Evolutionary conservation across 2,113 vertebrate genomes (phyloP), one percentile per base, ranked within the genome.

Genomic region (Galemys pyrenaicus): DNA sequence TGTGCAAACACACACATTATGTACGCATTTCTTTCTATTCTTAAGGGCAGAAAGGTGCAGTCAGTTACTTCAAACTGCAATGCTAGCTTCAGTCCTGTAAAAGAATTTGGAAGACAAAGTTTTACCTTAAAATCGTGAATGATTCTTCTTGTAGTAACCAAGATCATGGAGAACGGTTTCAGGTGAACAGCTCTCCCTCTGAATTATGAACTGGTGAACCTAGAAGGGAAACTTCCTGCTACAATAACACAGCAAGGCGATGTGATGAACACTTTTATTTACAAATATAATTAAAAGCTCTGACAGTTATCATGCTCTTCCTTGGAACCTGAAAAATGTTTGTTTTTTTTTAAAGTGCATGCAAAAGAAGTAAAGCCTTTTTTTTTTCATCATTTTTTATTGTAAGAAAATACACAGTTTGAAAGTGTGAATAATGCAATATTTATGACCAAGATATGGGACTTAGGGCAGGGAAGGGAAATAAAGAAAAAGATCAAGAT

Each of bases 271-370:
- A 99, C 99, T 99, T 99, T 99, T 99, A 99, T 99, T 99, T 99
- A 99, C 99, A 99, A 99, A 99, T 99, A 99, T 99, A 99, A 99
- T 99, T 99, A 99, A 99, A 99, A 99, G 99, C 99, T 99, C 99
- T 99, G 99, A 99, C 99, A 99, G 98, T 98, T 98, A 99, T 98
- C 99, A 99, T 99, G 99, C 99, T 99, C 98, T 98, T 98, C 98
- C 98, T 98, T 97, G 98, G 98, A 98, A 99, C 98, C 99, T 99
- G 99, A 99, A 99, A 99, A 98, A 98, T 94, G 97, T 93, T 96
- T 94, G 97, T 93, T 96, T 97, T 87, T 97, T 98, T 98, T 99
- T 99, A 99, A 99, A 99, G 99, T 99, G 99, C 99, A 99, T 99
- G 99, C 99, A 99, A 99, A 99, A 99, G 99, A 99, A 99, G 99